phyloP scores from a whole-genome alignment of 2,797 vertebrate genomes.

The Tauraco hartlaubi region DNA sequence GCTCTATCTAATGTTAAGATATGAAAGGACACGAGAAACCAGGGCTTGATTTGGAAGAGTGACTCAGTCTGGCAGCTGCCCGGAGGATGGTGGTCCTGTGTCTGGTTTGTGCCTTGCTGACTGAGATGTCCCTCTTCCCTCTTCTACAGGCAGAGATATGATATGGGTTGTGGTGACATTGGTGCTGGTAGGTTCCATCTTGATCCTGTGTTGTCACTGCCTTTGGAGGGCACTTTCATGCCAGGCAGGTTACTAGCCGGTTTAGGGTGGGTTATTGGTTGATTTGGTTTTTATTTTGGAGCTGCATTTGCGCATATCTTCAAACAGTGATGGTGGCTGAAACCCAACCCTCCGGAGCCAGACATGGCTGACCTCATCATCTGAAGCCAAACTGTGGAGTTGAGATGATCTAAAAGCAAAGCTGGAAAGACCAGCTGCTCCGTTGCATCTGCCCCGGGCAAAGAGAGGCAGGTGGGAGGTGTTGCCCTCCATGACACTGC shows the following conservation, averaged over 20 bases:
- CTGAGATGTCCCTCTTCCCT: background rate
- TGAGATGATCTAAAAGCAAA: background rate
- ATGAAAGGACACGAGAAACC: fast-evolving
- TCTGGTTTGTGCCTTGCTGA: background rate
- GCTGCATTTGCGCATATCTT: background rate
- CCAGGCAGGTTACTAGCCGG: background rate
- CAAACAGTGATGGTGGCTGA: background rate
- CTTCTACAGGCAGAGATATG: background rate
- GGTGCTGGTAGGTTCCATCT: background rate
- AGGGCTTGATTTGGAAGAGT: background rate
- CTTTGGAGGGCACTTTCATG: background rate
- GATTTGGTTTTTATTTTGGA: background rate
- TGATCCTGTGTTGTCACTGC: background rate
- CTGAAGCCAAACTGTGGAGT: fast-evolving
- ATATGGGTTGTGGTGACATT: background rate
- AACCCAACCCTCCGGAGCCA: background rate
- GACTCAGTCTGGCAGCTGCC: background rate
- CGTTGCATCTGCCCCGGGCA: fast-evolving
- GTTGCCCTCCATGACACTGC: background rate
- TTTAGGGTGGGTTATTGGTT: background rate
- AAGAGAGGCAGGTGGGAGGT: background rate
- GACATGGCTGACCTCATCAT: background rate
- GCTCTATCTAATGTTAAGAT: fast-evolving
- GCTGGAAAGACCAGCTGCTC: background rate
- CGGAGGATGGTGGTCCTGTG: background rate